Evolutionary conservation across 2,113 vertebrate species (phyloP).

Genomic region (Triplophysa tibetana): DNA sequence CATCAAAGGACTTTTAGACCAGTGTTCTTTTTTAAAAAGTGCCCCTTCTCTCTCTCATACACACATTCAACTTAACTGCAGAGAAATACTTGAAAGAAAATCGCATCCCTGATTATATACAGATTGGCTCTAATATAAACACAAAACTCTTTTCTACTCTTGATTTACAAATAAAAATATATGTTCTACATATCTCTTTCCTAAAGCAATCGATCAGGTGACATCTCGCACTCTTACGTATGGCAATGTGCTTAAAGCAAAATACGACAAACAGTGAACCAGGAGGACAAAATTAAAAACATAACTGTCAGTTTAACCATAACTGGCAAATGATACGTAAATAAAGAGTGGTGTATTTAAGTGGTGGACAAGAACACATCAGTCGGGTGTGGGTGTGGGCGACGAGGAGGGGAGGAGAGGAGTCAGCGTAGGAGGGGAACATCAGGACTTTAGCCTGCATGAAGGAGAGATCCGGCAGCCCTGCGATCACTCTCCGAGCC

Average conservation of each 20-base stretch:
- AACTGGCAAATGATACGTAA: not conserved
- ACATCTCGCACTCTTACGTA: not conserved
- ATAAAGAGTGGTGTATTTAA: not conserved
- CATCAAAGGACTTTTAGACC: constrained; percentile 75
- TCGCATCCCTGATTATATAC: constrained; percentile 53
- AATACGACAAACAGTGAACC: not conserved
- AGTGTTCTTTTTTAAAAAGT: constrained; percentile 71
- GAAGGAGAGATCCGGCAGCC: constrained; percentile 94
- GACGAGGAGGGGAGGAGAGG: constrained; percentile 75
- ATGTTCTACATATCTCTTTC: constrained; percentile 74
- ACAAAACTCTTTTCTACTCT: not conserved
- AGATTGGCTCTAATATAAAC: constrained; percentile 35
- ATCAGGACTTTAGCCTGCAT: constrained; percentile 99
- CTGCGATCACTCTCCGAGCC: constrained; percentile 86
- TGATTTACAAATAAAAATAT: constrained; percentile 1
- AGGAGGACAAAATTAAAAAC: not conserved
- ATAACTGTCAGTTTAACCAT: not conserved
- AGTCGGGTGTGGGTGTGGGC: constrained; percentile 60
- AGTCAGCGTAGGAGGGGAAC: constrained; percentile 93
- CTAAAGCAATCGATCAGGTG: not conserved
- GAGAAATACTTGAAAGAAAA: constrained; percentile 50
- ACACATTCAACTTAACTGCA: constrained; percentile 66
- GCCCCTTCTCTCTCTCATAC: constrained; percentile 21
- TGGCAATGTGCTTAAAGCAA: not conserved
- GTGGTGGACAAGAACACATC: constrained; percentile 43